Conservation (phyloP, 1,140 invertebrate species). For the Aporrectodea caliginosa region DNA sequence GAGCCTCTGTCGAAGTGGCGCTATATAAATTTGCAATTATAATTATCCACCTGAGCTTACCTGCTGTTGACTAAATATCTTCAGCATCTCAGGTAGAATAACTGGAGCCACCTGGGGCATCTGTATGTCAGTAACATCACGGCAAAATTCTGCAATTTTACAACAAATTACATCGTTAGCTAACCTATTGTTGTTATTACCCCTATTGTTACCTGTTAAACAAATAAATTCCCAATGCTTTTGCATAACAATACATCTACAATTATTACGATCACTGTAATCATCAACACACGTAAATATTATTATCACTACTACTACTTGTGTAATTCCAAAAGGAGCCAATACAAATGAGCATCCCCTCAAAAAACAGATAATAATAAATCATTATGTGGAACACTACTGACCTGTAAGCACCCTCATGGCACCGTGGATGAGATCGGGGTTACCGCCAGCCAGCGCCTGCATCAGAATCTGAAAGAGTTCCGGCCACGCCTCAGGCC, state of each 20-base stretch:
- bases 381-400: constrained; percentile 8
- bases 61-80: constrained; percentile 67
- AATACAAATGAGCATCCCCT: too few relatives aligned
- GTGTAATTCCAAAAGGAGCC: too few relatives aligned
- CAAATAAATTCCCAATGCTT: too few relatives aligned
- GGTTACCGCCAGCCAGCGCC: constrained; percentile 58
- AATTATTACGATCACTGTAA: neutral
- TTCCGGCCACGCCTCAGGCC: constrained; percentile 73
- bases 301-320: too few relatives aligned
- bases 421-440: constrained; percentile 67
- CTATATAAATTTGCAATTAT: too few relatives aligned
- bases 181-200: too few relatives aligned
- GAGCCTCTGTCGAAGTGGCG: too few relatives aligned
- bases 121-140: constrained; percentile 68
- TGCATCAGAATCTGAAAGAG: constrained; percentile 69
- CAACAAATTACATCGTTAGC: too few relatives aligned
- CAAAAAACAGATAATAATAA: constrained; percentile 1
- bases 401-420: constrained; percentile 69
- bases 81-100: constrained; percentile 72
- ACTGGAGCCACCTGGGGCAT: constrained; percentile 70
- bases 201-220: too few relatives aligned
- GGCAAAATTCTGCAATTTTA: constrained; percentile 65
- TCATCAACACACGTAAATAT: neutral
- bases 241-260: too few relatives aligned
- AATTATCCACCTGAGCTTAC: constrained; percentile 56